Evolutionary conservation across 2,113 vertebrate species (phyloP).

Genomic region (Forbesichthys agassizii): DNA sequence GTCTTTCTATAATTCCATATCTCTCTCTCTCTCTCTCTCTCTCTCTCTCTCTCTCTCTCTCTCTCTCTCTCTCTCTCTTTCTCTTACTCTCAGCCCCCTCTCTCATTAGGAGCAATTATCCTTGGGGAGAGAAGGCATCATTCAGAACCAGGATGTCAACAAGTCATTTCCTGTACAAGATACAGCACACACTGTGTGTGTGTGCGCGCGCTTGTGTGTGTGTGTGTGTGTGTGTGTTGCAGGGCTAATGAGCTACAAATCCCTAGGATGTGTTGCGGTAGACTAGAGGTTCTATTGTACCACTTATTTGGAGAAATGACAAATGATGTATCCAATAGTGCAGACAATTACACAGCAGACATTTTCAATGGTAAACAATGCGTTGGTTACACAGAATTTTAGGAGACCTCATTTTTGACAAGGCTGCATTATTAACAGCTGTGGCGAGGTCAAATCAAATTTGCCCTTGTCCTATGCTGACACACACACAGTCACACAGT

Average conservation of each 20-base stretch:
- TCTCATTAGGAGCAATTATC: slow-evolving; percentile 51
- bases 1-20: slow-evolving; percentile 12
- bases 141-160: slow-evolving; percentile 62
- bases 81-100: not conserved
- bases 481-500: not conserved
- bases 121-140: slow-evolving; percentile 45
- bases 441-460: slow-evolving; percentile 23
- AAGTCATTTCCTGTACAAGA: slow-evolving; percentile 59
- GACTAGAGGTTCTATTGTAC: slow-evolving; percentile 37
- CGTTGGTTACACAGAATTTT: too few species aligned
- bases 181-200: slow-evolving; percentile 8
- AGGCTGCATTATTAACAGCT: not conserved
- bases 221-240: slow-evolving; percentile 7
- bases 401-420: not conserved
- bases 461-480: not conserved
- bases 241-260: slow-evolving; percentile 68
- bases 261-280: slow-evolving; percentile 35
- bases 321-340: too few species aligned
- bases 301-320: slow-evolving; percentile 44
- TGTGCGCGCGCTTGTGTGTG: slow-evolving; percentile 7
- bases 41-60: not conserved
- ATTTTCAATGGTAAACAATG: too few species aligned
- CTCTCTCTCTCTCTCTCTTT: not conserved
- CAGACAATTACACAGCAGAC: too few species aligned
- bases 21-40: slow-evolving; percentile 10